A percentile compares a stretch with the other conserved stretches of the same genome.
Evolutionary conservation across 2,888 invertebrate species (phyloP).

Genomic region (Saturnia japonica): DNA sequence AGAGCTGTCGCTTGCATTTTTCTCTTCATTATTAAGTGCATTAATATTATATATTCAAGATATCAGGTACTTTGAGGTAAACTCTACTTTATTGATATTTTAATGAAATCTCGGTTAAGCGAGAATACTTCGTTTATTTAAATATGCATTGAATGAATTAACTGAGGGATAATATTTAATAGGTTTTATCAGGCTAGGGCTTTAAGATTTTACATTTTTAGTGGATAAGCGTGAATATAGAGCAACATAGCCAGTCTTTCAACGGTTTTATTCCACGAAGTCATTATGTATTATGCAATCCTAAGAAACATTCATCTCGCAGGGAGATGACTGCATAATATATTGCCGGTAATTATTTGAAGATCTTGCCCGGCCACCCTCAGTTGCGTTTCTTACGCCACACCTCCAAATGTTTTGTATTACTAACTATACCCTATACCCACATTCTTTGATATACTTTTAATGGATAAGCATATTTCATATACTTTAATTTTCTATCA

Average conservation of each 20-base stretch:
- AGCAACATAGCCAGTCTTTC: slow-evolving; percentile 35
- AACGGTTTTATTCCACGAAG: slow-evolving; percentile 28
- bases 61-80: slow-evolving; percentile 53
- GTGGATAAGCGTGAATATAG: slow-evolving; percentile 25
- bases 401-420: slow-evolving; percentile 54
- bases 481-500: background rate
- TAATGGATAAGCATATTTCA: too few species aligned
- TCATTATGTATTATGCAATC: slow-evolving; percentile 52
- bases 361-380: slow-evolving; percentile 48
- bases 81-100: slow-evolving; percentile 58
- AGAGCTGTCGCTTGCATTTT: slow-evolving; percentile 47
- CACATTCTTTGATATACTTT: background rate
- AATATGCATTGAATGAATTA: slow-evolving; percentile 52
- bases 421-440: slow-evolving; percentile 30
- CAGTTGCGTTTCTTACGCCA: slow-evolving; percentile 40
- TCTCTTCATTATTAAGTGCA: slow-evolving; percentile 54
- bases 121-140: slow-evolving; percentile 55
- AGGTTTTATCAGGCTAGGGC: slow-evolving; percentile 29
- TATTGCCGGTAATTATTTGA: slow-evolving; percentile 72
- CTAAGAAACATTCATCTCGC: slow-evolving; percentile 58
- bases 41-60: slow-evolving; percentile 70
- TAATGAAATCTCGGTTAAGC: slow-evolving; percentile 57
- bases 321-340: slow-evolving; percentile 66
- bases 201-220: slow-evolving; percentile 13
- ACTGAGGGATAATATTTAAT: slow-evolving; percentile 30